Percentiles rank a stretch among this genome's conserved stretches.
Conservation (phyloP, 92 coral and sea anemone genomes). For the Palythoa grandis region DNA sequence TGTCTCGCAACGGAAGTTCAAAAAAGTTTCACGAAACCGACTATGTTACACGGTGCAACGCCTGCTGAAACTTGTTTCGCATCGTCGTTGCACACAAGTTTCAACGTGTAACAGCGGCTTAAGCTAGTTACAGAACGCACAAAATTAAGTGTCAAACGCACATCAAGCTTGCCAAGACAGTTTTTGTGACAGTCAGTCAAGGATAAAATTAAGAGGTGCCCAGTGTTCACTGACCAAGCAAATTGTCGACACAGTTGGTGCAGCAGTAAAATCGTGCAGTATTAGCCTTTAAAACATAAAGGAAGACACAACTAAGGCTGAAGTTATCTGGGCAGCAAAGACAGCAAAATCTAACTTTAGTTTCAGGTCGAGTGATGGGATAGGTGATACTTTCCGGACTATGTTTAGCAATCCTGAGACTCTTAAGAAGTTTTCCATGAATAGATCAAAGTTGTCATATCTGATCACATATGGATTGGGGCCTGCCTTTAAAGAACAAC, state of each 20-base stretch:
- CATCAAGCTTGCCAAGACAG: constrained; percentile 13
- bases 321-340: constrained; percentile 36
- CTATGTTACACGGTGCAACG: too few relatives aligned
- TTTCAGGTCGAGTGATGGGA: too few relatives aligned
- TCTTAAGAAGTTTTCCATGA: constrained; percentile 36
- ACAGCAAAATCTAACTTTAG: constrained; percentile 41
- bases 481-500: constrained; percentile 36
- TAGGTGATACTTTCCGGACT: constrained; percentile 43
- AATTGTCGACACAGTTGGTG: constrained; percentile 18
- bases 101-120: too few relatives aligned
- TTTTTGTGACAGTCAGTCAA: constrained; percentile 47
- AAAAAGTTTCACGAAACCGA: too few relatives aligned
- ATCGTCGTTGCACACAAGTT: too few relatives aligned
- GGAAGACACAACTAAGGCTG: constrained; percentile 42
- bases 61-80: too few relatives aligned
- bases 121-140: constrained; percentile 37
- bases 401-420: constrained; percentile 44
- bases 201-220: constrained; percentile 37
- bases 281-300: constrained; percentile 45
- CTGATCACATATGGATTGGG: constrained; percentile 29
- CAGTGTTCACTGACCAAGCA: constrained; percentile 25
- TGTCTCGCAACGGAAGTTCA: too few relatives aligned
- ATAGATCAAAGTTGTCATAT: constrained; percentile 33
- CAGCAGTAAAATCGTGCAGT: neutral
- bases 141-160: constrained; percentile 24